A percentile compares a stretch with the other conserved stretches of the same genome.
These are phyloP conservation scores for Dryobotodes eremita DNA, from an alignment of 2,888 invertebrate genomes.

Conservation along the genomic window DNA sequence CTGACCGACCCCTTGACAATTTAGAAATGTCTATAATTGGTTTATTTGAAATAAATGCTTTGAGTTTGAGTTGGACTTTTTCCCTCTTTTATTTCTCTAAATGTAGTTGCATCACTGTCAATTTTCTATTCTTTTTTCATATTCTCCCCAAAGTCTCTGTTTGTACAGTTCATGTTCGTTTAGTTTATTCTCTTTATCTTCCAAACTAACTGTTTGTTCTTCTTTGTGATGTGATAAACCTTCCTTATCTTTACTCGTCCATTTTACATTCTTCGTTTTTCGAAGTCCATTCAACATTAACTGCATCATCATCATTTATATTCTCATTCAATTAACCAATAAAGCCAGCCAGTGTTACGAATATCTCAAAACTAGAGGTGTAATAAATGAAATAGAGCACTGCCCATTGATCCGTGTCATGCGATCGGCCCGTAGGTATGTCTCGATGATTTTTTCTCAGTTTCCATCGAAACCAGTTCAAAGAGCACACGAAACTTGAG, in stretches of 20 bases:
- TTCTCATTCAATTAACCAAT: conserved; percentile 40
- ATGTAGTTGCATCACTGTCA: not conserved
- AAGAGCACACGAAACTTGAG: conserved; percentile 86
- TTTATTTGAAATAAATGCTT: too few species aligned
- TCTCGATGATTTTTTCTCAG: conserved; percentile 79
- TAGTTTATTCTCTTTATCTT: not conserved
- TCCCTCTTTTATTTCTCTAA: not conserved
- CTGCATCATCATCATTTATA: not conserved
- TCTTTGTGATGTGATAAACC: too few species aligned
- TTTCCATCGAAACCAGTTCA: conserved; percentile 86
- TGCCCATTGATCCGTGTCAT: conserved; percentile 81
- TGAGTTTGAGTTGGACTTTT: not conserved
- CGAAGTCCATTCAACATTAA: not conserved
- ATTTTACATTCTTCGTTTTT: not conserved
- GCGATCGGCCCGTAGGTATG: conserved; percentile 79
- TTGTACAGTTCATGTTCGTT: not conserved
- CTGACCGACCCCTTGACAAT: too few species aligned
- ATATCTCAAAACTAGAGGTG: conserved; percentile 64
- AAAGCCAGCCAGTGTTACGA: conserved; percentile 51
- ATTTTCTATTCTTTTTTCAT: not conserved
- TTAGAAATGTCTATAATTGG: too few species aligned
- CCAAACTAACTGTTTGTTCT: not conserved
- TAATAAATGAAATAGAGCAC: conserved; percentile 81
- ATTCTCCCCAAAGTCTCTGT: not conserved
- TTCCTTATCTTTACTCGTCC: not conserved